Conservation (phyloP, 2,113 vertebrate genomes). For the Morphnarchus princeps region DNA sequence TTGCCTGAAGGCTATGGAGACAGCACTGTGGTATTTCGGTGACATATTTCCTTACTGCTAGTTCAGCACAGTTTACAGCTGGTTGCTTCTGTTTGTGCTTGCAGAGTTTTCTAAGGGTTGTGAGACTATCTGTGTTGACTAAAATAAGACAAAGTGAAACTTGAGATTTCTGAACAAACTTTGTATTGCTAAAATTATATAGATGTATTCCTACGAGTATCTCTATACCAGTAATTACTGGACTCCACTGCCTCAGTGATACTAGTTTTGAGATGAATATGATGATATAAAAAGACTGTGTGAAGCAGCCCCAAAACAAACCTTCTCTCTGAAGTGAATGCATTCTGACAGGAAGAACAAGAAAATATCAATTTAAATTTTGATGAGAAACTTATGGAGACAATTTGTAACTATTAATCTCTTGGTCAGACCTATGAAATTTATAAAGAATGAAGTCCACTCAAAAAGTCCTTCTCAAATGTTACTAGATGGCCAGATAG, state of each 20-base stretch:
- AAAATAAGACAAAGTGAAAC: not conserved
- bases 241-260: not conserved
- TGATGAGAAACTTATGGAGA: not conserved
- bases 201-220: not conserved
- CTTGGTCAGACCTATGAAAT: not conserved
- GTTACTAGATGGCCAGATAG: not conserved
- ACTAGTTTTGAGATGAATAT: not conserved
- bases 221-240: not conserved
- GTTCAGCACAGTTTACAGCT: not conserved
- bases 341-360: not conserved
- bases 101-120: not conserved
- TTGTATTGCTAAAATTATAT: not conserved
- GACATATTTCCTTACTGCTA: not conserved
- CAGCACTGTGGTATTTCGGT: not conserved
- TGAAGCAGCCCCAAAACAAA: not conserved
- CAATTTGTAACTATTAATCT: not conserved
- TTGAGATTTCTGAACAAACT: not conserved
- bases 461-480: not conserved
- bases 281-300: not conserved
- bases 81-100: conserved; percentile 1
- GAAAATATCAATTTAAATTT: not conserved
- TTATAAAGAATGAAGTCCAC: not conserved
- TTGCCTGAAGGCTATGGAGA: not conserved
- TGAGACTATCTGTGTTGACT: not conserved
- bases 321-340: not conserved